phyloP scores from a whole-genome alignment of 53 echinoderm and acorn worm species.

The Holothuria scabra region DNA sequence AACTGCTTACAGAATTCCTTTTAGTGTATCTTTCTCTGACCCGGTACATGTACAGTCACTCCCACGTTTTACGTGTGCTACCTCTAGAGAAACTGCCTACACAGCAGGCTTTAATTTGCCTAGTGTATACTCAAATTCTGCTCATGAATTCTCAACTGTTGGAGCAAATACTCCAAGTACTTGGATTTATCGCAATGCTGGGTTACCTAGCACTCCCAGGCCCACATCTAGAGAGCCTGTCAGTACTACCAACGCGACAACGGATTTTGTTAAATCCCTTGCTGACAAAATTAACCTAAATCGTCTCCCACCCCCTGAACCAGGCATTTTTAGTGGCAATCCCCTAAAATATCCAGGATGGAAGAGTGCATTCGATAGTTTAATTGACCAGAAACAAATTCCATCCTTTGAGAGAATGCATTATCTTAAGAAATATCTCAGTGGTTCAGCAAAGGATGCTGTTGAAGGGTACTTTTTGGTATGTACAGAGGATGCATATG shows the following conservation, averaged over 20 bases:
- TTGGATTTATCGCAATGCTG: too few relatives aligned
- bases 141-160: too few relatives aligned
- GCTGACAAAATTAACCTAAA: background rate
- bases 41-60: too few relatives aligned
- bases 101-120: too few relatives aligned
- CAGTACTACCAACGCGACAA: background rate
- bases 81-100: too few relatives aligned
- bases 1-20: too few relatives aligned
- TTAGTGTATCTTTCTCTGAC: too few relatives aligned
- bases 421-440: constrained; percentile 17
- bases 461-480: constrained; percentile 18
- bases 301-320: constrained; percentile 20
- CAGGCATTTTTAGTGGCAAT: constrained; percentile 2
- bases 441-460: constrained; percentile 4
- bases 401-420: constrained; percentile 27
- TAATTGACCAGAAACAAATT: constrained; percentile 15
- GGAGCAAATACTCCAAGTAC: too few relatives aligned
- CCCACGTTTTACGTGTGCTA: too few relatives aligned
- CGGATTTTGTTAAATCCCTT: background rate
- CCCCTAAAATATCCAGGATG: constrained; percentile 7
- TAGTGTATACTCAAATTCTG: too few relatives aligned
- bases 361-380: constrained; percentile 1
- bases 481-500: background rate
- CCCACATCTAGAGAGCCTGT: too few relatives aligned
- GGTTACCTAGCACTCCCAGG: too few relatives aligned